These are phyloP conservation scores for Halichoerus grypus DNA, from an alignment of 2,113 vertebrate genomes.

Conservation along the genomic window DNA sequence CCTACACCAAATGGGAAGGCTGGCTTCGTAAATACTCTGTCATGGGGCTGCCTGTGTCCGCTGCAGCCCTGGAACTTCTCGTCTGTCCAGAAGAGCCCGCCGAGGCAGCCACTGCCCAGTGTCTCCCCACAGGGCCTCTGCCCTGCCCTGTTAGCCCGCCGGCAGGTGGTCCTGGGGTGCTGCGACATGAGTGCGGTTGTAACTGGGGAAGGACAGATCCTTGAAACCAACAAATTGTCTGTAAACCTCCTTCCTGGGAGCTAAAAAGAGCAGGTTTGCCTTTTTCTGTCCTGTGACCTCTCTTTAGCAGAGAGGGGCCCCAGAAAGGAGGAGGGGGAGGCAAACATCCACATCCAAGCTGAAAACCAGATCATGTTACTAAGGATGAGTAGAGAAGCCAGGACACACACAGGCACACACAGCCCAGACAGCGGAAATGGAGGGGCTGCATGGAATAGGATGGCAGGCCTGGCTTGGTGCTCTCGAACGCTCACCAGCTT, in stretches of 20 bases:
- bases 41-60: neutral
- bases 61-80: neutral
- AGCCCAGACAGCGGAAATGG: neutral
- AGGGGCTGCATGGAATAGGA: neutral
- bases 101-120: neutral
- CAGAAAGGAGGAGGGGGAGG: neutral
- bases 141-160: rapidly evolving
- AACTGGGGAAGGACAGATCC: neutral
- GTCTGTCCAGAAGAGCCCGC: neutral
- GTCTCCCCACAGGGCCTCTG: neutral
- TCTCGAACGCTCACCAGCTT: neutral
- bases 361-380: neutral
- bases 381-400: neutral
- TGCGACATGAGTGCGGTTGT: neutral
- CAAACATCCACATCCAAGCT: neutral
- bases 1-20: neutral
- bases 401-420: neutral
- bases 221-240: neutral
- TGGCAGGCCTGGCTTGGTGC: neutral
- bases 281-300: neutral
- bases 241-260: neutral
- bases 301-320: neutral
- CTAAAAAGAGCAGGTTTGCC: neutral
- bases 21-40: neutral
- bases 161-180: too few relatives aligned